phyloP scores from a whole-genome alignment of 2,113 vertebrate genomes.

The Eidolon helvum region DNA sequence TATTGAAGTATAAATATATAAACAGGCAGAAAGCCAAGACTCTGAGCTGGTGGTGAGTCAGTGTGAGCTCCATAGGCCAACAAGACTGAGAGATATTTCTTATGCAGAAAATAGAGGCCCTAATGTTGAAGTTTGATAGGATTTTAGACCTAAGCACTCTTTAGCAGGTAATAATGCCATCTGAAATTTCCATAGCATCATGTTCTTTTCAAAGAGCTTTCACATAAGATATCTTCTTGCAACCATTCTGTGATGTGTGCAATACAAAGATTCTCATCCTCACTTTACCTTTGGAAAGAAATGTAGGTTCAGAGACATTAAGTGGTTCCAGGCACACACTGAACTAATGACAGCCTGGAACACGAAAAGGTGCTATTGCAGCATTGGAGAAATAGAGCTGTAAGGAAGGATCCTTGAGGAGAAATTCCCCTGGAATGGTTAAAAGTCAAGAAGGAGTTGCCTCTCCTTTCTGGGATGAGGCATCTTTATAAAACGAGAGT shows the following conservation, averaged over 20 bases:
- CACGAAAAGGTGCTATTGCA: background rate
- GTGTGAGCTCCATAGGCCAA: background rate
- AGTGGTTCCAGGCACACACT: background rate
- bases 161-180: background rate
- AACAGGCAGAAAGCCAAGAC: conserved; percentile 47
- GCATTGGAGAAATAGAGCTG: background rate
- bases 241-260: background rate
- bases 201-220: conserved; percentile 22
- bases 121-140: background rate
- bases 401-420: background rate
- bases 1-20: conserved; percentile 63
- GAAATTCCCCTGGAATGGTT: background rate
- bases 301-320: background rate
- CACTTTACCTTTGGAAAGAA: background rate
- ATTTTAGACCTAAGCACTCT: background rate
- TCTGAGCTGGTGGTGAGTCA: conserved; percentile 23
- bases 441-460: background rate
- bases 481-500: background rate
- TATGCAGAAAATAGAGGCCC: background rate
- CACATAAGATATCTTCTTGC: background rate
- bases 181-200: background rate
- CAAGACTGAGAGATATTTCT: background rate
- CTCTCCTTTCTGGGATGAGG: background rate
- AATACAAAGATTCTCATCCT: background rate
- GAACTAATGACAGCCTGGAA: background rate